Conservation (phyloP, 2,113 vertebrate genomes). For the Ictidomys tridecemlineatus region DNA sequence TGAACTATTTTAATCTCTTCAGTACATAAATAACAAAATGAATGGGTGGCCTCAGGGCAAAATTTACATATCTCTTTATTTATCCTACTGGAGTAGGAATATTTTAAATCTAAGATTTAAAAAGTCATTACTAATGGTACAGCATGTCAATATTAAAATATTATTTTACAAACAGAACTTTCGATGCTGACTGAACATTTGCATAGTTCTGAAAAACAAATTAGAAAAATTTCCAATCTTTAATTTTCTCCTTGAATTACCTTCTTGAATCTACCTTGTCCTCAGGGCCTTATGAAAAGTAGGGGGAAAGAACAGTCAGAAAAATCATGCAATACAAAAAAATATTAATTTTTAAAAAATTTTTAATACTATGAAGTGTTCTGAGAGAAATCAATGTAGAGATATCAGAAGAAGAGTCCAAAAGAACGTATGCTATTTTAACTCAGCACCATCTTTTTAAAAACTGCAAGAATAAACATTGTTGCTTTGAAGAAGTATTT, state of each 20-base stretch:
- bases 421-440: constrained; percentile 69
- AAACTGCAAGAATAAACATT: constrained; percentile 72
- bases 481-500: constrained; percentile 50
- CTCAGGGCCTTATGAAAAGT: background rate
- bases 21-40: background rate
- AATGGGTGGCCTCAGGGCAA: background rate
- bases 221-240: constrained; percentile 27
- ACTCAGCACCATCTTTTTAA: constrained; percentile 56
- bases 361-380: background rate
- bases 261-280: constrained; percentile 55
- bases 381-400: background rate
- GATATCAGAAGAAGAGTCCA: background rate
- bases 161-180: constrained; percentile 33
- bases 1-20: background rate
- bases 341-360: background rate
- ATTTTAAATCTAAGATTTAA: constrained; percentile 49
- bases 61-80: constrained; percentile 61
- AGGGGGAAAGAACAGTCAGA: background rate
- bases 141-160: constrained; percentile 34
- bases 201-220: constrained; percentile 38
- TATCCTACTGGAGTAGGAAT: background rate
- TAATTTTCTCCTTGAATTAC: constrained; percentile 71
- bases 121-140: constrained; percentile 5
- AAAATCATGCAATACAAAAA: background rate
- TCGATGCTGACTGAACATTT: constrained; percentile 52